Evolutionary conservation across 1,140 invertebrate species (phyloP).

Genomic region (Tetragnatha versicolor): DNA sequence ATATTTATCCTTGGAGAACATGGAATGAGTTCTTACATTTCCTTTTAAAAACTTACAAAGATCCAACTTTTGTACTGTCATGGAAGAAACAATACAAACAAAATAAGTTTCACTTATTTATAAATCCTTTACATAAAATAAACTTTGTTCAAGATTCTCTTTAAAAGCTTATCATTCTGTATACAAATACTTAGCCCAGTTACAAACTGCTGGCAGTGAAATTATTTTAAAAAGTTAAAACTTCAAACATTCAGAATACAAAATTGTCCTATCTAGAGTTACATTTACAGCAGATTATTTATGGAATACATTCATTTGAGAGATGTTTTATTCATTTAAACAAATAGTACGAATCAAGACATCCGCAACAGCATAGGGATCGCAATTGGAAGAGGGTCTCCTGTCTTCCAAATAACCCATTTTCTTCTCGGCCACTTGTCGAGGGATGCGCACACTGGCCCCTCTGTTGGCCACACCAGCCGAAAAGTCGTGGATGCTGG

Average conservation of each 20-base stretch:
- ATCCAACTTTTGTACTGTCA: neutral
- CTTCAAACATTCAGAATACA: conserved; percentile 3
- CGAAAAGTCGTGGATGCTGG: conserved; percentile 52
- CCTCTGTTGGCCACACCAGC: conserved; percentile 67
- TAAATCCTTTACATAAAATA: neutral
- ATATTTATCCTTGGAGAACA: neutral
- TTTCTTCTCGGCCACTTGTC: conserved; percentile 77
- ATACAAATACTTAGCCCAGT: neutral
- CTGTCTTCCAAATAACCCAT: conserved; percentile 94
- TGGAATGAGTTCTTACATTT: neutral
- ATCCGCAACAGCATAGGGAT: conserved; percentile 83
- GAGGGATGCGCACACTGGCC: conserved; percentile 67
- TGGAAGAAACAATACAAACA: neutral
- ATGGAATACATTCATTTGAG: conserved; percentile 21
- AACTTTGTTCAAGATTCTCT: neutral
- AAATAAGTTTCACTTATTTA: neutral
- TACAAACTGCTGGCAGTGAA: conserved; percentile 1
- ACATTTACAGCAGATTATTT: neutral
- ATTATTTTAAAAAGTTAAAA: conserved; percentile 11
- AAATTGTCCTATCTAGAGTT: neutral
- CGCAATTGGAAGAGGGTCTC: conserved; percentile 91
- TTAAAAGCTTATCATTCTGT: neutral
- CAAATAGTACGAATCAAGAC: conserved; percentile 77
- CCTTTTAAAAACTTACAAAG: neutral
- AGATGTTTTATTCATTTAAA: conserved; percentile 70